Evolutionary conservation across 2,888 invertebrate species (phyloP).

Genomic region (Acrobasis repandana): DNA sequence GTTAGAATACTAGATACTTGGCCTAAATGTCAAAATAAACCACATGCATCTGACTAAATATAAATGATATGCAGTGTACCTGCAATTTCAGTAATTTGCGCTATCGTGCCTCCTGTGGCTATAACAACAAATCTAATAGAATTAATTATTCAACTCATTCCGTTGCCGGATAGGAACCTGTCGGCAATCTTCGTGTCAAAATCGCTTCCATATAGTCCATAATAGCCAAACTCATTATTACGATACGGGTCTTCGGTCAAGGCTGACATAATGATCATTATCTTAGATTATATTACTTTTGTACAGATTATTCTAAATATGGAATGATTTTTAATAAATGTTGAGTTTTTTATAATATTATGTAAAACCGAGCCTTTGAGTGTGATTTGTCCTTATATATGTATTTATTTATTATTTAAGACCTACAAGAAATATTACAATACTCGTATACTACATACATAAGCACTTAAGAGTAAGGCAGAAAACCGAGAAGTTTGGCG

Average conservation of each 20-base stretch:
- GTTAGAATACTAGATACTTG: too few species aligned
- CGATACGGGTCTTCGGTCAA: constrained; percentile 45
- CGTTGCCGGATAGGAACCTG: constrained; percentile 57
- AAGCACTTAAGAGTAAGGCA: too few species aligned
- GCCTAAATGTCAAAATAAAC: too few species aligned
- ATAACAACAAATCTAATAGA: constrained; percentile 52
- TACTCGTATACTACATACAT: too few species aligned
- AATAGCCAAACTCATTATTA: constrained; percentile 44
- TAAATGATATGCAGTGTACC: constrained; percentile 1
- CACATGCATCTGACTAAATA: background rate
- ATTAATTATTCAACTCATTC: constrained; percentile 54
- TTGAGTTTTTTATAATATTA: too few species aligned
- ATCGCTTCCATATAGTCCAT: constrained; percentile 41
- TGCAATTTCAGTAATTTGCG: constrained; percentile 36
- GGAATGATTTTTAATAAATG: constrained; percentile 36
- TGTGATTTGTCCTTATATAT: too few species aligned
- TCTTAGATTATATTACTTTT: constrained; percentile 23
- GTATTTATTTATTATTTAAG: too few species aligned
- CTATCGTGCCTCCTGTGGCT: constrained; percentile 46
- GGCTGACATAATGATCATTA: constrained; percentile 39
- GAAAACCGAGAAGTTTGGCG: too few species aligned
- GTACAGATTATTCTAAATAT: constrained; percentile 13
- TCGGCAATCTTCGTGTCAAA: constrained; percentile 46
- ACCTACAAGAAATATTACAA: too few species aligned
- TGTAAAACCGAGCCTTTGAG: too few species aligned